Percentiles rank a stretch among this genome's conserved stretches.
Evolutionary conservation across 2,888 invertebrate genomes (phyloP).

Genomic region (Drosophila suboccidentalis): DNA sequence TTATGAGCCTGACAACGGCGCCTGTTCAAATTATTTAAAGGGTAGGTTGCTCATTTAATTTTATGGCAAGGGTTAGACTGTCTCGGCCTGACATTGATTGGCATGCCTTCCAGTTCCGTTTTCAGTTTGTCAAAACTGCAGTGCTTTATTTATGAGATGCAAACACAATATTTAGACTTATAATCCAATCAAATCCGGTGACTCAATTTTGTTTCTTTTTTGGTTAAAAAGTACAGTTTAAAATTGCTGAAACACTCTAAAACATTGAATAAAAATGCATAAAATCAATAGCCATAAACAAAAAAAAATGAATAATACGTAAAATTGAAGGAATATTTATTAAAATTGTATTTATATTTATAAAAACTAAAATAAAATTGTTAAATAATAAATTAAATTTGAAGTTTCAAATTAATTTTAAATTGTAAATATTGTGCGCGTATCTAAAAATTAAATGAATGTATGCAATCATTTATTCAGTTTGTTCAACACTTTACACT

Average conservation of each 20-base stretch:
- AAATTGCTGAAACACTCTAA: too few relatives aligned
- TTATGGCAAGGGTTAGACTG: constrained; percentile 51
- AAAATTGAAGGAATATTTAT: too few relatives aligned
- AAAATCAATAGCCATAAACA: too few relatives aligned
- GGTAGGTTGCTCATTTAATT: constrained; percentile 47
- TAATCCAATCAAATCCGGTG: not conserved
- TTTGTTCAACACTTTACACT: not conserved
- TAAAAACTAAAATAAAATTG: too few relatives aligned
- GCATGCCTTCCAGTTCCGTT: constrained; percentile 1
- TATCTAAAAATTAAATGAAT: not conserved
- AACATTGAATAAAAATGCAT: too few relatives aligned
- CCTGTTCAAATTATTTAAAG: constrained; percentile 39
- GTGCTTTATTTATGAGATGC: constrained; percentile 36
- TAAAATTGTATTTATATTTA: too few relatives aligned
- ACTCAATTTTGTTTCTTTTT: not conserved
- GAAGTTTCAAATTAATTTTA: too few relatives aligned
- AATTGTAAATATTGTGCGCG: too few relatives aligned
- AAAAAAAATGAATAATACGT: too few relatives aligned
- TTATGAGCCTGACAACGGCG: constrained; percentile 55
- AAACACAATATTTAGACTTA: constrained; percentile 19
- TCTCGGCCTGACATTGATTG: constrained; percentile 15
- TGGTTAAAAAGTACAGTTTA: too few relatives aligned
- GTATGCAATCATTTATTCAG: not conserved
- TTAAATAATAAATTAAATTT: too few relatives aligned
- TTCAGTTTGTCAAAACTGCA: constrained; percentile 30